A percentile compares a stretch with the other conserved stretches of the same genome.
Evolutionary conservation across 2,888 invertebrate genomes (phyloP).

Genomic region (Eutolmus rufibarbis): DNA sequence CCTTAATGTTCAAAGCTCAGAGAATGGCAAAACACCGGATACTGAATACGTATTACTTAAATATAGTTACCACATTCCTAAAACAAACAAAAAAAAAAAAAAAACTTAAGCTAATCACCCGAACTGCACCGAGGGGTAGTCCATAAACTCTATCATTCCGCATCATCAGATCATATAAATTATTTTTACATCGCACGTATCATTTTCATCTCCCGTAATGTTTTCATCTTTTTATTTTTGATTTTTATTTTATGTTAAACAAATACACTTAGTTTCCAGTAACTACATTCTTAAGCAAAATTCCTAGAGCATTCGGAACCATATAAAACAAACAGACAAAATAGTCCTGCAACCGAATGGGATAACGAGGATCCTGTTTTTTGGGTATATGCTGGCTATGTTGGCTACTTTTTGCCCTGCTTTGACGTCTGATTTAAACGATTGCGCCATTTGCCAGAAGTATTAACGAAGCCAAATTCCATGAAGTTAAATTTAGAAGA

Average conservation of each 20-base stretch:
- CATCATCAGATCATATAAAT: constrained; percentile 44
- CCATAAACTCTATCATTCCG: background rate
- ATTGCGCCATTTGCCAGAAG: constrained; percentile 28
- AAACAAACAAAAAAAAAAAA: background rate
- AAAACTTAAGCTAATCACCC: background rate
- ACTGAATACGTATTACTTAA: constrained; percentile 19
- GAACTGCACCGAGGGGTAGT: background rate
- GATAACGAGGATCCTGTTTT: background rate
- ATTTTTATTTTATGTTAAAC: constrained; percentile 6
- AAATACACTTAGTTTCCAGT: constrained; percentile 8
- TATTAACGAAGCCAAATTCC: constrained; percentile 27
- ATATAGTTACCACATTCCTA: background rate
- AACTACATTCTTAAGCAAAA: constrained; percentile 32
- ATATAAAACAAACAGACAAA: background rate
- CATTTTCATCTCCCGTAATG: constrained; percentile 36
- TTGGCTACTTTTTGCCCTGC: background rate
- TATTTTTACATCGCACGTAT: constrained; percentile 45
- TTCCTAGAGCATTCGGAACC: background rate
- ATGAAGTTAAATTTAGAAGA: background rate
- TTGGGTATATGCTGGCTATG: background rate
- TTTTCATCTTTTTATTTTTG: constrained; percentile 6
- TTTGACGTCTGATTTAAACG: background rate
- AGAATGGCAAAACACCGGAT: background rate
- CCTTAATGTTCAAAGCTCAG: background rate
- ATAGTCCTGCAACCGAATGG: constrained; percentile 7